Base-by-base conservation (phyloP, 1,140 invertebrate genomes). In the Antheraea pernyi region DNA sequence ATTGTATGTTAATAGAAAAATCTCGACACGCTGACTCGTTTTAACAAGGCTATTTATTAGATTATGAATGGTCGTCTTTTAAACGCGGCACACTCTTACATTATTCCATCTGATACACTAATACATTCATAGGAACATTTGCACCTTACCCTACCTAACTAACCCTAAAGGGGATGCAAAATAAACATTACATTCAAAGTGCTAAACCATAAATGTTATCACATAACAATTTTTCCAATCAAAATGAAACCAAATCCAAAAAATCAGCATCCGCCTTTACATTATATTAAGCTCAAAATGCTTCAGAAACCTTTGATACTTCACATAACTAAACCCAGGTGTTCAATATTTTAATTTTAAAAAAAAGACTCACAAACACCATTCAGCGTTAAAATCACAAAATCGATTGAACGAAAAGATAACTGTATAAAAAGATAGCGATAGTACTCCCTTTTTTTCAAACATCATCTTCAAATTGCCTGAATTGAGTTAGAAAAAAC, bases 101-200 rank as follows among this genome's bases (percentile, higher is more conserved):
- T 4, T 53, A 53, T 53, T 53, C 46, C 73, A 75, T 70, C 72
- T 68, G 60, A 82, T 77, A 80, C 74, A 79, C 81, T 81, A 72
- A 86, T 82, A 88, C 88, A 75, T 63, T 83, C 86, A 88, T 91
- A 91, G 89, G 89, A 91, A 91, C 89, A 90, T 91, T 90, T 89
- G 83, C 89, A 90, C 86, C 89, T 91, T 91, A 91, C 59, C 73
- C 83, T 87, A 88, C 64, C 39, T 68, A 63, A 16, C 30, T 69
- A 73, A 39, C 58, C 63, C 68, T 73, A 61, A 19, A 61, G 22
- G 8, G 60, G 4, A 36, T 61, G 19, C 60, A 61, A 61, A 22
- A 30, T 30, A 22, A 19, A 36, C 60, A 61, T 22, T 61, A 61
- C 11, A 61, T 61, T 4, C 10, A 61, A 61, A 16, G 46, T 53